Evolutionary conservation across 1,140 invertebrate species (phyloP).

Genomic region (Ceratoteleas bidentatus): DNA sequence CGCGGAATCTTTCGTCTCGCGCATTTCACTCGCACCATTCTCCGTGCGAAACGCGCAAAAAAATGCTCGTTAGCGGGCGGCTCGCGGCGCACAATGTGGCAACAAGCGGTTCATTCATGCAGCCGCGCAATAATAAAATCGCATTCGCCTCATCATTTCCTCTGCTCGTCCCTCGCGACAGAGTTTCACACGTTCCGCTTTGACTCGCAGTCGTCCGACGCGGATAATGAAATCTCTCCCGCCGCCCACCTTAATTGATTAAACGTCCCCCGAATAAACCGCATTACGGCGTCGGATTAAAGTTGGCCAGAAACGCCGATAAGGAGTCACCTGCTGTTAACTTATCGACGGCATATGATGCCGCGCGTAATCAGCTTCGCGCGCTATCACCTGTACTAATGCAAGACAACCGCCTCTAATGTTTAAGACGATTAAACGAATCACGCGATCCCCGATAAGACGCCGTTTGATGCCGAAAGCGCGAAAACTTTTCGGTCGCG

Average conservation of each 20-base stretch:
- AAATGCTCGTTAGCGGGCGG: constrained; percentile 30
- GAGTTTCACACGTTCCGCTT: constrained; percentile 68
- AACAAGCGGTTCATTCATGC: constrained; percentile 42
- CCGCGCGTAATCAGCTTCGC: constrained; percentile 33
- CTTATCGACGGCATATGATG: constrained; percentile 35
- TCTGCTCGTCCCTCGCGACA: constrained; percentile 39
- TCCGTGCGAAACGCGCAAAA: constrained; percentile 31
- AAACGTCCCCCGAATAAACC: constrained; percentile 61
- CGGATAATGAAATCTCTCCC: constrained; percentile 64
- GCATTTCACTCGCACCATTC: constrained; percentile 11
- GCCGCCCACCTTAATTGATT: constrained; percentile 63
- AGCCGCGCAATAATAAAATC: constrained; percentile 44
- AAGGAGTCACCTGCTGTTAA: constrained; percentile 44
- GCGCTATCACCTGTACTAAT: constrained; percentile 12
- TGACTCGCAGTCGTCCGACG: constrained; percentile 29
- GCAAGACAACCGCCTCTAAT: constrained; percentile 13
- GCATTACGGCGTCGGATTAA: constrained; percentile 58
- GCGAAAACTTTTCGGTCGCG: neutral
- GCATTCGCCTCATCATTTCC: constrained; percentile 49
- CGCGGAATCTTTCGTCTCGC: neutral
- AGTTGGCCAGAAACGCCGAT: constrained; percentile 30
- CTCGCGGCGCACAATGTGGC: constrained; percentile 10
- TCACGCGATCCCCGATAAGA: neutral
- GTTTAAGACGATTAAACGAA: constrained; percentile 22
- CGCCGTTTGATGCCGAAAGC: neutral